Evolutionary conservation across 2,113 vertebrate genomes (phyloP).

Genomic region (Melanerpes aurifrons): DNA sequence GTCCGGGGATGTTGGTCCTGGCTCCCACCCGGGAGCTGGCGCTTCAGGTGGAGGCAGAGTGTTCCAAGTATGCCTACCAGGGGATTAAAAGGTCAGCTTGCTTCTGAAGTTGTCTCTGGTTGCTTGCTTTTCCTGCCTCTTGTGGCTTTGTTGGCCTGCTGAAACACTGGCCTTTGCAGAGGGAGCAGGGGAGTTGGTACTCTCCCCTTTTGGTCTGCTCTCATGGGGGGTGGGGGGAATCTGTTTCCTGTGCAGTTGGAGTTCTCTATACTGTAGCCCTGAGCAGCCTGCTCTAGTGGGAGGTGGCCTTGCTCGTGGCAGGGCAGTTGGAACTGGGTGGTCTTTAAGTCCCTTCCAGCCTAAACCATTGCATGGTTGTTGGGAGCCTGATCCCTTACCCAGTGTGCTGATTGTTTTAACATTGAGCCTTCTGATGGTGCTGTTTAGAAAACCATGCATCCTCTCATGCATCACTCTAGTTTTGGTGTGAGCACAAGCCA

Average conservation of each 20-base stretch:
- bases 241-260: neutral
- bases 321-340: too few species aligned
- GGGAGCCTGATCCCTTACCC: fast-evolving
- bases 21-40: conserved; percentile 94
- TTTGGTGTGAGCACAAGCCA: neutral
- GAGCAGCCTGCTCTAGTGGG: too few species aligned
- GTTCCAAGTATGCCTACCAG: conserved; percentile 91
- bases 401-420: neutral
- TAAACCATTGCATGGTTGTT: too few species aligned
- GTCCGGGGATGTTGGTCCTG: conserved; percentile 95
- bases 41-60: conserved; percentile 92
- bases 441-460: neutral
- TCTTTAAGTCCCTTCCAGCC: too few species aligned
- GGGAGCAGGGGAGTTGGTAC: neutral
- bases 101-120: neutral
- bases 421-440: neutral
- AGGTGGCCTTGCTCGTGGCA: too few species aligned
- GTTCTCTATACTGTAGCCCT: neutral
- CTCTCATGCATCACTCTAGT: neutral
- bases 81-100: conserved; percentile 87
- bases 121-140: neutral
- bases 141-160: neutral
- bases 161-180: neutral
- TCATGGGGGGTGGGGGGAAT: neutral
- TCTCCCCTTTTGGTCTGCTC: neutral